Evolutionary conservation across 2,888 invertebrate species (phyloP), one percentile per base, ranked within the genome.

Genomic region (Eupithecia vulgata): DNA sequence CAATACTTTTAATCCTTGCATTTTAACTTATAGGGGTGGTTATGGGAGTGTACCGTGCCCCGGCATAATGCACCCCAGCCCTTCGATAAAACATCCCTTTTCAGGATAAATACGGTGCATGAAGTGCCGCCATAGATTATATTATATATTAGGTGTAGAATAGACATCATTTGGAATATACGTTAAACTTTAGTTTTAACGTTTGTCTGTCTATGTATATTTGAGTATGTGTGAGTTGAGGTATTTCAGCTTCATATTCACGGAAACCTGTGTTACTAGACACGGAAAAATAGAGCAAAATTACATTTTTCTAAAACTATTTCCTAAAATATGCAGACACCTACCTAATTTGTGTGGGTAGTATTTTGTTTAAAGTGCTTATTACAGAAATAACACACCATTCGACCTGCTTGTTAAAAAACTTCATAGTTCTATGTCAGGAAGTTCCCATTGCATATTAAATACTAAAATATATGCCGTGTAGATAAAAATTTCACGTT

Each of bases 61-160:
- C 59, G 77, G 86, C 87, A 86, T 87, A 86, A 85, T 84, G 83
- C 83, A 75, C 76, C 78, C 78, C 67, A 70, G 59, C 79, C 79
- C 78, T 78, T 79, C 82, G 83, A 83, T 82, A 82, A 83, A 84
- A 82, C 82, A 80, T 84, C 81, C 85, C 85, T 83, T 83, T 77
- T 70, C 78, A 68, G 80, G 81, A 80, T 83, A 82, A 81, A 79
- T 84, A 81, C 79, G 80, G 68, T 80, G 79, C 76, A 80, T 77
- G 76, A 75, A 77, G 80, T 78, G 73, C 76, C 70, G 45, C 15
- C 73, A 73, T 40, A 70, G 73, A 65, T 40, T 65, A 65, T 3
- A 17, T 34, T 52, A 34, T 17, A 61, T 34, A 34, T 17, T 61
- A 1, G 8, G 61, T 61, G 34, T 17, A 61, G 61, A 61, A 61